A percentile compares a stretch with the other conserved stretches of the same genome.
phyloP scores from a whole-genome alignment of 2,888 invertebrate species.

The Yponomeuta sedellus region DNA sequence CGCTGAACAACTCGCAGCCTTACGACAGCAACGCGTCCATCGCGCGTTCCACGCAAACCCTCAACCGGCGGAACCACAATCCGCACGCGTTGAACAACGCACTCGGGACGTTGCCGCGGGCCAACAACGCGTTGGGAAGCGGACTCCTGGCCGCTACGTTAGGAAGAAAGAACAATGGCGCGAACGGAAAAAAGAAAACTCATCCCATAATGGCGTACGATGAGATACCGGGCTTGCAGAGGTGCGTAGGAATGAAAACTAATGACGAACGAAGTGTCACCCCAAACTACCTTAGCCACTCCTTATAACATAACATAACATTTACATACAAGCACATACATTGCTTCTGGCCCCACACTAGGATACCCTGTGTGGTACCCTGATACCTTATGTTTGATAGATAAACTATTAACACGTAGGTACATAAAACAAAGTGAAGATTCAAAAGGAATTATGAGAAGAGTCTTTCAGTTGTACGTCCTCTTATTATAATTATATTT shows the following conservation, averaged over 20 bases:
- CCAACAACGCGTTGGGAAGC: conserved; percentile 53
- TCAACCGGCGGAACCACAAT: conserved; percentile 54
- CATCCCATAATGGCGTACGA: conserved; percentile 75
- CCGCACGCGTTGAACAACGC: conserved; percentile 60
- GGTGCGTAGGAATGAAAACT: conserved; percentile 32
- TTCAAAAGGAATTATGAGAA: too few species aligned
- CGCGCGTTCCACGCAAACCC: conserved; percentile 60
- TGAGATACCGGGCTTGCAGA: conserved; percentile 76
- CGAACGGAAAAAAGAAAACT: conserved; percentile 69
- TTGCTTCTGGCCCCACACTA: too few species aligned
- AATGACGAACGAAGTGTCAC: too few species aligned
- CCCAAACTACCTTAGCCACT: too few species aligned
- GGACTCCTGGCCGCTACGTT: conserved; percentile 58
- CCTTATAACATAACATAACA: too few species aligned
- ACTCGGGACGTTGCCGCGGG: conserved; percentile 62
- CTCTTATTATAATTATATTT: too few species aligned
- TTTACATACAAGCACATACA: too few species aligned
- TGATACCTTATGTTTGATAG: too few species aligned
- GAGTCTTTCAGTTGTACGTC: too few species aligned
- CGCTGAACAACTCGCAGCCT: conserved; percentile 47
- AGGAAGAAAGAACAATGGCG: conserved; percentile 70
- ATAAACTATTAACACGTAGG: too few species aligned
- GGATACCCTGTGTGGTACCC: too few species aligned
- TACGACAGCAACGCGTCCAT: conserved; percentile 47
- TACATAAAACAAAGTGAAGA: too few species aligned